These are phyloP conservation scores for Tachyglossus aculeatus DNA, from an alignment of 2,797 vertebrate genomes.

Conservation along the genomic window DNA sequence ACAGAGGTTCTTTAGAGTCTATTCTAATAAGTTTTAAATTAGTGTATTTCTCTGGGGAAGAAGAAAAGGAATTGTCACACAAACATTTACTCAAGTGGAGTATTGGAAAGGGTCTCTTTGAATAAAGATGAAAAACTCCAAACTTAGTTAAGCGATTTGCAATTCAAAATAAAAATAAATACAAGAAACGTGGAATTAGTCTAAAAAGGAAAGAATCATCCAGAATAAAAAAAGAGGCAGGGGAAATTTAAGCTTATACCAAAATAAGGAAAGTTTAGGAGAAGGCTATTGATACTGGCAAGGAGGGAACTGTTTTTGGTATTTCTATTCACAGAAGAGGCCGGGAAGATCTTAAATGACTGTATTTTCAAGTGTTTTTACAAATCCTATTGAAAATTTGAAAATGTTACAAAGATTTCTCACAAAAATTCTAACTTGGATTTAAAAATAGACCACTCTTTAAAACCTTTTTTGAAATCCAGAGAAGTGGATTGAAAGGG, in stretches of 20 bases:
- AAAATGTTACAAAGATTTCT: not conserved
- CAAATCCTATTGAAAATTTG: not conserved
- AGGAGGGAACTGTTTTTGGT: no score
- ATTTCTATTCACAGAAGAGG: no score
- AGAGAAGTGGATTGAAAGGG: not conserved
- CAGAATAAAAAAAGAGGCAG: slow-evolving; percentile 2
- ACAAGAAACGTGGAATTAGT: not conserved
- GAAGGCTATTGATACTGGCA: no score
- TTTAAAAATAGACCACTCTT: not conserved
- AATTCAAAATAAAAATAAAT: not conserved
- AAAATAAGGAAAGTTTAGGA: not conserved
- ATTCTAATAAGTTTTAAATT: not conserved
- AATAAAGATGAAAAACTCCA: not conserved
- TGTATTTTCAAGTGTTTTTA: no score
- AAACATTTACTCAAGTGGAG: not conserved
- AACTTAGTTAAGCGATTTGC: not conserved
- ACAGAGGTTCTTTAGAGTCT: not conserved
- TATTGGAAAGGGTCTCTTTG: not conserved
- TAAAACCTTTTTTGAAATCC: slow-evolving; percentile 31
- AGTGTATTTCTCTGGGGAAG: not conserved
- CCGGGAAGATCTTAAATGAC: no score
- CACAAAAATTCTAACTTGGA: not conserved
- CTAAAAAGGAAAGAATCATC: not conserved
- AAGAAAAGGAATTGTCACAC: not conserved
- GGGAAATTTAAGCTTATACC: not conserved